Conservation (phyloP, 2,797 vertebrate genomes). For the Gouania willdenowi region DNA sequence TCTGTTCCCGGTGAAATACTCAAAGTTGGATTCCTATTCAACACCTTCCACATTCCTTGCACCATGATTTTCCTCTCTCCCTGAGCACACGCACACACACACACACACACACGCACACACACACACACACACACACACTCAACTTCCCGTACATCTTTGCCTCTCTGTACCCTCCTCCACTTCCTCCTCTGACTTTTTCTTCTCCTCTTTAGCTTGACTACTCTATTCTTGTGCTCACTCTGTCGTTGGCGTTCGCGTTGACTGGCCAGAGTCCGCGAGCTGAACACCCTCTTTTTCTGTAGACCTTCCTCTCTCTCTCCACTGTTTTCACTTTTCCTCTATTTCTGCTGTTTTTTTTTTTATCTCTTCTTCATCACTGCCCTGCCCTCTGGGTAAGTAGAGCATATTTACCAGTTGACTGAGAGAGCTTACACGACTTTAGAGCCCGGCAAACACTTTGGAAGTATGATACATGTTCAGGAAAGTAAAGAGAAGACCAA, state of each 20-base stretch:
- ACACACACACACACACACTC: too few relatives aligned
- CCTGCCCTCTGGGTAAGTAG: slow-evolving; percentile 71
- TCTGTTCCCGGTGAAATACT: not conserved
- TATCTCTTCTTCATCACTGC: slow-evolving; percentile 36
- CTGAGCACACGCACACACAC: too few relatives aligned
- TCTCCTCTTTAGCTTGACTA: slow-evolving; percentile 41
- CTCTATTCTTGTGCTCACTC: slow-evolving; percentile 59
- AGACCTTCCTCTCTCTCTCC: slow-evolving; percentile 26
- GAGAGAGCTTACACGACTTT: slow-evolving; percentile 44
- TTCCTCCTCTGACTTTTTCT: slow-evolving; percentile 51
- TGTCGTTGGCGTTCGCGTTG: slow-evolving; percentile 81
- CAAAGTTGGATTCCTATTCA: not conserved
- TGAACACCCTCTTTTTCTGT: slow-evolving; percentile 52
- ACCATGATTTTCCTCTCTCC: slow-evolving; percentile 1
- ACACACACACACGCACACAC: too few relatives aligned
- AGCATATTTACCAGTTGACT: slow-evolving; percentile 43
- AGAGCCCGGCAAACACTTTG: slow-evolving; percentile 2
- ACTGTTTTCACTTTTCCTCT: not conserved
- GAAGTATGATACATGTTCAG: slow-evolving; percentile 8
- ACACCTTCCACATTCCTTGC: not conserved
- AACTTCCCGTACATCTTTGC: slow-evolving; percentile 37
- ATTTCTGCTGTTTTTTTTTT: slow-evolving; percentile 15
- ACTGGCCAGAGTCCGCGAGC: slow-evolving; percentile 91
- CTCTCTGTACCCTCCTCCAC: slow-evolving; percentile 53
- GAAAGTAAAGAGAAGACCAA: slow-evolving; percentile 7